Evolutionary conservation across 2,113 vertebrate genomes (phyloP).

Genomic region (Gnathonemus echidnorhynchus): DNA sequence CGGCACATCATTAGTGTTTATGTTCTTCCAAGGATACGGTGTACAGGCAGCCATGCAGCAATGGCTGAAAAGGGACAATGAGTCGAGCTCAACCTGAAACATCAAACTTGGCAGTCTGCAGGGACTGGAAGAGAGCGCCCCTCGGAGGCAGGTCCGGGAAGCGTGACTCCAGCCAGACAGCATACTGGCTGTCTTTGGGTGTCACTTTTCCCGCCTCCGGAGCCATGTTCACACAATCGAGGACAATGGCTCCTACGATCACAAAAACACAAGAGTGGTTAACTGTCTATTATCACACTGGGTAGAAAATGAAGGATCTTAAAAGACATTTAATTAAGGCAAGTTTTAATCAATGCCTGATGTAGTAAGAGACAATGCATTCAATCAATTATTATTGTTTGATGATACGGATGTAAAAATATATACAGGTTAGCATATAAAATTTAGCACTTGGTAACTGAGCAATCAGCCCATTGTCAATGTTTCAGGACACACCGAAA

Average conservation of each 20-base stretch:
- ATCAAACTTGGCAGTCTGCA: constrained; percentile 80
- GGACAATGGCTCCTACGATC: constrained; percentile 68
- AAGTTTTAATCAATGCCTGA: not conserved
- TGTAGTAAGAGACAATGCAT: not conserved
- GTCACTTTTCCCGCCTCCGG: constrained; percentile 79
- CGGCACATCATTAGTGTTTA: not conserved
- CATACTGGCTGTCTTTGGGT: constrained; percentile 61
- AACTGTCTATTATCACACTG: not conserved
- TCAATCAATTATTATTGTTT: not conserved
- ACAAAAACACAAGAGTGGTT: not conserved
- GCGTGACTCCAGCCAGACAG: constrained; percentile 58
- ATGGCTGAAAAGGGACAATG: not conserved
- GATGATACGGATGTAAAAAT: not conserved
- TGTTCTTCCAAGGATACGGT: not conserved
- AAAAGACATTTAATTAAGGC: not conserved
- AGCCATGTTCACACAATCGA: constrained; percentile 88
- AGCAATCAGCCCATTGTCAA: not conserved
- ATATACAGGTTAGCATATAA: not conserved
- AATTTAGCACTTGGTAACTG: not conserved
- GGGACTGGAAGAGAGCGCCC: constrained; percentile 58
- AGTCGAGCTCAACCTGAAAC: constrained; percentile 67
- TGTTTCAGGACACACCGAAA: not conserved
- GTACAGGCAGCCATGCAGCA: not conserved
- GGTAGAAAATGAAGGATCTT: not conserved
- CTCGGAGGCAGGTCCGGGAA: constrained; percentile 72